Evolutionary conservation across 2,113 vertebrate genomes (phyloP).

Genomic region (Illadopsis cleaveri): DNA sequence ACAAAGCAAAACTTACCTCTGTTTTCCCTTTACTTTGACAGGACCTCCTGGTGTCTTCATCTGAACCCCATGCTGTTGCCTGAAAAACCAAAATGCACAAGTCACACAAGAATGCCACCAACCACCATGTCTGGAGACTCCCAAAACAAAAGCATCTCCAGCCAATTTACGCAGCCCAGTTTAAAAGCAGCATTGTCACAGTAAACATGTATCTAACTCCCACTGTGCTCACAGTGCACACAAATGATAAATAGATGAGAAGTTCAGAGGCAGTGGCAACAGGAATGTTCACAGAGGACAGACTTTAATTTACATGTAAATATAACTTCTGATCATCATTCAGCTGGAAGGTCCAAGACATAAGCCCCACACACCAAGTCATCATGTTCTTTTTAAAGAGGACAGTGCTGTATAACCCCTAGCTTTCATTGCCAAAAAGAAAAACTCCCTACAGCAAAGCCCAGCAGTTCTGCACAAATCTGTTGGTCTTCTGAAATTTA

Average conservation of each 20-base stretch:
- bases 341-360: slow-evolving; percentile 21
- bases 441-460: background rate
- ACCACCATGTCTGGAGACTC: background rate
- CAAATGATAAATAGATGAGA: slow-evolving; percentile 68
- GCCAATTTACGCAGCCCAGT: slow-evolving; percentile 23
- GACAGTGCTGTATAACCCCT: background rate
- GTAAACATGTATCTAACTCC: slow-evolving; percentile 39
- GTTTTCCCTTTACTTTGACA: slow-evolving; percentile 99
- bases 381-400: background rate
- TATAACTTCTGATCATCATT: slow-evolving; percentile 61
- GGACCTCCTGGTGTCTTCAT: slow-evolving; percentile 93
- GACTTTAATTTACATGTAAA: slow-evolving; percentile 80
- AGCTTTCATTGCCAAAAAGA: background rate
- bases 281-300: slow-evolving; percentile 60
- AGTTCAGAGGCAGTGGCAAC: slow-evolving; percentile 48
- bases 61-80: slow-evolving; percentile 96
- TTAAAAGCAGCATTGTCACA: background rate
- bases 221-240: slow-evolving; percentile 78
- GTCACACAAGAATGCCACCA: slow-evolving; percentile 19
- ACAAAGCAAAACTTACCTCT: slow-evolving; percentile 83
- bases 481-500: background rate
- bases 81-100: slow-evolving; percentile 80
- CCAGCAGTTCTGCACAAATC: background rate
- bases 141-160: background rate
- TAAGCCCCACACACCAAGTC: background rate